A percentile compares a stretch with the other conserved stretches of the same genome.
phyloP scores from a whole-genome alignment of 2,888 invertebrate species.

The Ypsolopha scabrella region DNA sequence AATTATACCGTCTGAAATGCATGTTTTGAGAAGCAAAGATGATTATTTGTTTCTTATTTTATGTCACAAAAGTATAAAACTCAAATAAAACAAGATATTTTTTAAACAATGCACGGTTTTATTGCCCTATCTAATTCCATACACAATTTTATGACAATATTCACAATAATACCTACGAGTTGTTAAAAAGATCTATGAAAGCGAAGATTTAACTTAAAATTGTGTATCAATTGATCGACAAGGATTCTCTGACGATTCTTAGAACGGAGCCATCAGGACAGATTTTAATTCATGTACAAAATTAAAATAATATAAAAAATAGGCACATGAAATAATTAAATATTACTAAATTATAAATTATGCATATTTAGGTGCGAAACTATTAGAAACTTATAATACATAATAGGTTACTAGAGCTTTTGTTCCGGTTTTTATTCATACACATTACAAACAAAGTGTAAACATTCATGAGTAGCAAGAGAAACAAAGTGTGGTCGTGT shows the following conservation, averaged over 20 bases:
- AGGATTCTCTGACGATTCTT: slow-evolving; percentile 38
- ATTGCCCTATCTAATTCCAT: slow-evolving; percentile 61
- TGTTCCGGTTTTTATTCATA: neutral
- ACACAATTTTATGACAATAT: slow-evolving; percentile 34
- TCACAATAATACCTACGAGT: slow-evolving; percentile 1
- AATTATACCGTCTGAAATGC: slow-evolving; percentile 6
- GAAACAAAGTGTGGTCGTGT: no score
- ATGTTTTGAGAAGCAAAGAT: neutral
- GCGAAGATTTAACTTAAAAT: slow-evolving; percentile 39
- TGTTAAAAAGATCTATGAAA: neutral
- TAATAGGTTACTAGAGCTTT: neutral
- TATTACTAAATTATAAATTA: slow-evolving; percentile 39
- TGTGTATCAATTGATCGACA: slow-evolving; percentile 56
- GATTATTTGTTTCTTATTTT: neutral
- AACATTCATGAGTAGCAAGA: no score
- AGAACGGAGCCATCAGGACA: slow-evolving; percentile 47
- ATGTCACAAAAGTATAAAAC: slow-evolving; percentile 17
- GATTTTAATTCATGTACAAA: slow-evolving; percentile 5
- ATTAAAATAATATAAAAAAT: slow-evolving; percentile 5
- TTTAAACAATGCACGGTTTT: slow-evolving; percentile 55
- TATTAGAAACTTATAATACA: neutral
- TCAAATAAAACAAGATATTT: slow-evolving; percentile 8
- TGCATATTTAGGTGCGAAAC: slow-evolving; percentile 36
- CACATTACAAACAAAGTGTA: no score
- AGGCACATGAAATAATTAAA: slow-evolving; percentile 43